phyloP scores from a whole-genome alignment of 2,888 invertebrate genomes.

The Leucania comma region DNA sequence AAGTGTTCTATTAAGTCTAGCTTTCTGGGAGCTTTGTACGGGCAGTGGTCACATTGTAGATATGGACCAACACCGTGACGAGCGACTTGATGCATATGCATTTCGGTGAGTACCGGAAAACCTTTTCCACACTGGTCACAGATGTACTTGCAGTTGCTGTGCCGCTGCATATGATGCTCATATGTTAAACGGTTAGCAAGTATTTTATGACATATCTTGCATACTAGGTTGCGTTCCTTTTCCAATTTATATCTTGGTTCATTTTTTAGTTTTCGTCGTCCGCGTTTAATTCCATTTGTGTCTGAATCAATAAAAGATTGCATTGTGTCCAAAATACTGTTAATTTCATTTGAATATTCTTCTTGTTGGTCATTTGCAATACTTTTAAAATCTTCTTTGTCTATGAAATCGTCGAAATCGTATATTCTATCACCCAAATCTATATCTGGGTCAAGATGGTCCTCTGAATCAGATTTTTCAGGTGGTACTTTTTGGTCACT shows the following conservation, averaged over 20 bases:
- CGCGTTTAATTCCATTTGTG: background rate
- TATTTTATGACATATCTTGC: conserved; percentile 78
- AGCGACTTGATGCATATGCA: conserved; percentile 78
- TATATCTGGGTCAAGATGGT: background rate
- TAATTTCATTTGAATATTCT: conserved; percentile 25
- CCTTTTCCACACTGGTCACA: conserved; percentile 86
- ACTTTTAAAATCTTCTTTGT: conserved; percentile 34
- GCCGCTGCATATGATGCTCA: conserved; percentile 82
- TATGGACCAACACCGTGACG: conserved; percentile 79
- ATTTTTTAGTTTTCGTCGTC: conserved; percentile 33
- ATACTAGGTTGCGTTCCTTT: conserved; percentile 65
- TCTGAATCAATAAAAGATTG: conserved; percentile 45
- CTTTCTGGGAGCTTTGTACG: conserved; percentile 79
- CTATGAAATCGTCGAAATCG: conserved; percentile 45
- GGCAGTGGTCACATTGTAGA: conserved; percentile 79
- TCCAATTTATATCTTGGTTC: background rate
- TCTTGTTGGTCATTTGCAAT: background rate
- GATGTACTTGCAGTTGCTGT: conserved; percentile 78
- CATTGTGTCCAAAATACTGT: conserved; percentile 56
- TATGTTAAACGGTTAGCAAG: conserved; percentile 78
- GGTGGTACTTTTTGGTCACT: background rate
- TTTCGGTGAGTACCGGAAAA: conserved; percentile 73
- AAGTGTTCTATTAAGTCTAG: conserved; percentile 81
- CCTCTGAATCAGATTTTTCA: background rate
- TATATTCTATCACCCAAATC: conserved; percentile 16